These are phyloP conservation scores for Dryas iulia DNA, from an alignment of 1,140 invertebrate genomes.

Conservation along the genomic window DNA sequence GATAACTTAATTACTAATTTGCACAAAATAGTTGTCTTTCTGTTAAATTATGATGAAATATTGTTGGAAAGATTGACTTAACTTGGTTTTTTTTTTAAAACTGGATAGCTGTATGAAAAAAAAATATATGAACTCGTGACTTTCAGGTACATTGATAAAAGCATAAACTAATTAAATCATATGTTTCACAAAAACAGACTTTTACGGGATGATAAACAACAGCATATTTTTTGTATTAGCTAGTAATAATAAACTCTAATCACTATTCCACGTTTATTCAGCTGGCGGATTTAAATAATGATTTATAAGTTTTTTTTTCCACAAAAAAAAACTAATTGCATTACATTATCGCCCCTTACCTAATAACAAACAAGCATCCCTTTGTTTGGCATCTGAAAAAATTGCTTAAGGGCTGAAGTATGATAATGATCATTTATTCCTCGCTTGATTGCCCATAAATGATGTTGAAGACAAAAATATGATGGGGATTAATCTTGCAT, in stretches of 20 bases:
- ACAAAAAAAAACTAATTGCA: constrained; percentile 73
- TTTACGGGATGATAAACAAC: too few relatives aligned
- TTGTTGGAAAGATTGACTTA: too few relatives aligned
- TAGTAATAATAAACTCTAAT: constrained; percentile 54
- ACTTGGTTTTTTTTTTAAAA: too few relatives aligned
- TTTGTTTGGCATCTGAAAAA: constrained; percentile 77
- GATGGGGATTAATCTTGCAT: constrained; percentile 70
- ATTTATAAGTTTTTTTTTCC: constrained; percentile 65
- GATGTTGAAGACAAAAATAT: constrained; percentile 75
- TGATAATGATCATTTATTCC: constrained; percentile 78
- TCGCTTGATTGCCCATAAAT: constrained; percentile 73
- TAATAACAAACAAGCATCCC: constrained; percentile 75
- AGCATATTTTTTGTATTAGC: neutral
- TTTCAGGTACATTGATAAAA: too few relatives aligned
- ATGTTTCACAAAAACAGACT: too few relatives aligned
- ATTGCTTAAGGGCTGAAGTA: constrained; percentile 78
- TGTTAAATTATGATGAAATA: too few relatives aligned
- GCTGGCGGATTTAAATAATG: constrained; percentile 78
- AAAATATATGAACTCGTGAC: too few relatives aligned
- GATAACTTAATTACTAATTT: too few relatives aligned
- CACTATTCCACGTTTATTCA: constrained; percentile 60
- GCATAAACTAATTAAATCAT: too few relatives aligned
- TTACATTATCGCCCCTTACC: constrained; percentile 78
- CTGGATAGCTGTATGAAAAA: too few relatives aligned
- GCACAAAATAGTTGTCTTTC: too few relatives aligned